These are phyloP conservation scores for Drosophila obscura DNA, from an alignment of 1,140 invertebrate species.

Conservation along the genomic window DNA sequence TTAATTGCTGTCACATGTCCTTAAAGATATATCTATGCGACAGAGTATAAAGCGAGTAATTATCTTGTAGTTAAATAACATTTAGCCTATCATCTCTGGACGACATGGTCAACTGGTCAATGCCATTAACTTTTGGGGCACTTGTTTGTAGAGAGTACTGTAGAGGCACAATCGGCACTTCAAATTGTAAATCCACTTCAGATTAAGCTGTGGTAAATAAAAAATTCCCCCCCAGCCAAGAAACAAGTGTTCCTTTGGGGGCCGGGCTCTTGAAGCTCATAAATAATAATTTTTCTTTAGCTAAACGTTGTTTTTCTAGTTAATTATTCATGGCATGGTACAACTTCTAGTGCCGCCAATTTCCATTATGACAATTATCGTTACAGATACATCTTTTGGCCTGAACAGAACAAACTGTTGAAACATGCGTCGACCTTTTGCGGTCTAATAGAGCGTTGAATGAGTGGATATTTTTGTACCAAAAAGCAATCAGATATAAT, in stretches of 20 bases:
- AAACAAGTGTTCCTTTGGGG: too few relatives aligned
- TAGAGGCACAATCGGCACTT: neutral
- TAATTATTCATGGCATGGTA: conserved; percentile 2
- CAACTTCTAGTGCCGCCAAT: conserved; percentile 21
- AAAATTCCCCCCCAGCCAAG: too few relatives aligned
- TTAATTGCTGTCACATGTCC: too few relatives aligned
- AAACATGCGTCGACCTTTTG: conserved; percentile 27
- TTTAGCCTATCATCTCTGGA: neutral
- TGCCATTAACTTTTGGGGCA: conserved; percentile 1
- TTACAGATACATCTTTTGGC: conserved; percentile 15
- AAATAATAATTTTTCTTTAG: too few relatives aligned
- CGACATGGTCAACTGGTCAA: conserved; percentile 6
- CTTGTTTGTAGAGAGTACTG: neutral
- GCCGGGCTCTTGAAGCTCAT: too few relatives aligned
- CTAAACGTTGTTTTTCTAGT: neutral
- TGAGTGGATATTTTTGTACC: neutral
- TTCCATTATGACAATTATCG: conserved; percentile 39
- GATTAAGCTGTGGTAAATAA: conserved; percentile 6
- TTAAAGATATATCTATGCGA: neutral
- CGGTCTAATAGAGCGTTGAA: conserved; percentile 35
- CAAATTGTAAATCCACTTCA: conserved; percentile 10
- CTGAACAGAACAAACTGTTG: neutral
- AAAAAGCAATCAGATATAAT: conserved; percentile 27
- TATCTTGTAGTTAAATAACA: neutral
- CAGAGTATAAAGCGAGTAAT: neutral